Conservation (phyloP, 2,888 invertebrate genomes). For the Erpobdella octoculata region DNA sequence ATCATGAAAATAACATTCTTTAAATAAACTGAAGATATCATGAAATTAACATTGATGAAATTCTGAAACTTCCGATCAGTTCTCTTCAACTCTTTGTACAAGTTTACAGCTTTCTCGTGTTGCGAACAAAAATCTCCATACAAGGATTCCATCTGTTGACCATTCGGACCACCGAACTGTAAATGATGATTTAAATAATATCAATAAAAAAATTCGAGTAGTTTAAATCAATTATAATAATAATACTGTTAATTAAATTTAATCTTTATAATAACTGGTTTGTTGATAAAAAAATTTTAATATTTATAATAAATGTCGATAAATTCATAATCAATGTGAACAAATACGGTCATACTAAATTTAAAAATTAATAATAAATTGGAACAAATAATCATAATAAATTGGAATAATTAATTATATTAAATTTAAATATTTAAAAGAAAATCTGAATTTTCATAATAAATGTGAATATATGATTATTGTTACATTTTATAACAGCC, state of each 20-base stretch:
- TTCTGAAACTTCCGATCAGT: constrained; percentile 51
- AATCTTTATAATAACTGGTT: not conserved
- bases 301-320: not conserved
- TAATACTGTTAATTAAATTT: not conserved
- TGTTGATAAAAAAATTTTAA: too few relatives aligned
- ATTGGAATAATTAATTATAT: not conserved
- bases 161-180: constrained; percentile 53
- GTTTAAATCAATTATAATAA: not conserved
- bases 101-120: constrained; percentile 80
- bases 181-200: not conserved
- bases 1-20: too few relatives aligned
- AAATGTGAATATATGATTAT: too few relatives aligned
- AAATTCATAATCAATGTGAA: not conserved
- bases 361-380: too few relatives aligned
- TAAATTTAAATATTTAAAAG: too few relatives aligned
- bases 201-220: not conserved
- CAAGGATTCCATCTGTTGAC: constrained; percentile 68
- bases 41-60: constrained; percentile 52
- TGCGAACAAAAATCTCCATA: constrained; percentile 87
- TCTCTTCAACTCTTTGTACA: constrained; percentile 66
- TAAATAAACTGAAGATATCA: too few relatives aligned
- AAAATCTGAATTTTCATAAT: too few relatives aligned
- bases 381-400: not conserved
- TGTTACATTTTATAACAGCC: too few relatives aligned
- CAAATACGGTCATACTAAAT: too few relatives aligned